phyloP scores from a whole-genome alignment of 92 coral and sea anemone species.

The Phenganax marumi region DNA sequence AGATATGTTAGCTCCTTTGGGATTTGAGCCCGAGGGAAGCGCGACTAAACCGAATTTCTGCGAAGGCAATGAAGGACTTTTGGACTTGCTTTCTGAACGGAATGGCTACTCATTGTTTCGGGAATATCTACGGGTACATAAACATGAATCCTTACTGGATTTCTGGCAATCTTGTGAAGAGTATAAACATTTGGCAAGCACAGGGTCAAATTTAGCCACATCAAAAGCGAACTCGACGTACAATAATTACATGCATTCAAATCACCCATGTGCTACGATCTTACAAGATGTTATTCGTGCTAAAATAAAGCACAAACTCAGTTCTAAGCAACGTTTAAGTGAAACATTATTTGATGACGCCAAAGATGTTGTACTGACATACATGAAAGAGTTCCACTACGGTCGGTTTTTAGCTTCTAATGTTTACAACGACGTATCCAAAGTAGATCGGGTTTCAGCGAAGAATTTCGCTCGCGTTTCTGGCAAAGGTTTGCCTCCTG shows the following conservation, averaged over 20 bases:
- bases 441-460: constrained; percentile 59
- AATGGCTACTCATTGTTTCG: constrained; percentile 71
- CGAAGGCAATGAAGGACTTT: constrained; percentile 77
- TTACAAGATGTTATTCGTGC: constrained; percentile 67
- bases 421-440: constrained; percentile 66
- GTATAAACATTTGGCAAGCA: constrained; percentile 81
- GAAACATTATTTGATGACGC: constrained; percentile 71
- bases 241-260: constrained; percentile 72
- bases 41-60: constrained; percentile 78
- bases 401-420: constrained; percentile 67
- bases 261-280: constrained; percentile 59
- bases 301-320: constrained; percentile 77
- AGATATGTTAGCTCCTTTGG: constrained; percentile 84
- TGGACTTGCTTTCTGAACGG: constrained; percentile 70
- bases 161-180: constrained; percentile 84
- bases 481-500: constrained; percentile 75
- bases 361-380: constrained; percentile 65
- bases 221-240: constrained; percentile 78
- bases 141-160: constrained; percentile 76
- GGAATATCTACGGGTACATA: constrained; percentile 71
- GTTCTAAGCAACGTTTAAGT: constrained; percentile 25
- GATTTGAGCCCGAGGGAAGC: constrained; percentile 98
- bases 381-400: constrained; percentile 77
- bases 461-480: constrained; percentile 58
- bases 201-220: constrained; percentile 67